Conservation (phyloP, 2,888 invertebrate species). For the Teleiodes luculella region DNA sequence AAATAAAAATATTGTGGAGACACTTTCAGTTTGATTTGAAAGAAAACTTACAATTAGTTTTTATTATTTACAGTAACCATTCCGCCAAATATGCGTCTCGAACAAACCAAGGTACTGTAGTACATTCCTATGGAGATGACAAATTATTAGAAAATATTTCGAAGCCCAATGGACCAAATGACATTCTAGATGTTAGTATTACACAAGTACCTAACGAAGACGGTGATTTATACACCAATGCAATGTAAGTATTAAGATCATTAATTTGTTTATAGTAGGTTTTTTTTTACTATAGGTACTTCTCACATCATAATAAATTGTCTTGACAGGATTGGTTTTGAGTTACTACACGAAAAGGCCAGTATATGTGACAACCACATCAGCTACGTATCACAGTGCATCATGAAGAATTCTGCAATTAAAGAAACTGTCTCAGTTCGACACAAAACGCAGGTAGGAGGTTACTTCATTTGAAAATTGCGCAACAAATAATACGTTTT, state of each 20-base stretch:
- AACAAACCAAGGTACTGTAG: conserved; percentile 80
- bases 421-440: conserved; percentile 59
- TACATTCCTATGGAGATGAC: conserved; percentile 80
- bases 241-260: conserved; percentile 65
- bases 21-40: no score
- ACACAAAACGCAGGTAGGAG: conserved; percentile 64
- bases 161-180: conserved; percentile 40
- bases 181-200: conserved; percentile 51
- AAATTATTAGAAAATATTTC: conserved; percentile 57
- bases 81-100: conserved; percentile 65
- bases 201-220: conserved; percentile 72
- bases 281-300: no score
- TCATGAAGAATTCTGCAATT: conserved; percentile 64
- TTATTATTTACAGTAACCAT: conserved; percentile 42
- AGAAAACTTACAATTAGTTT: no score
- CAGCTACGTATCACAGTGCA: conserved; percentile 63
- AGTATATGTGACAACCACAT: conserved; percentile 65
- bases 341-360: conserved; percentile 69
- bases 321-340: conserved; percentile 64
- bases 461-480: no score
- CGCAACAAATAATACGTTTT: no score
- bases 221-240: conserved; percentile 64
- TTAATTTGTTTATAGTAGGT: no score
- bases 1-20: no score
- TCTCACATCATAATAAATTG: background rate